Base-by-base conservation (phyloP, 2,888 invertebrate genomes). In the Sphaerophoria taeniata region DNA sequence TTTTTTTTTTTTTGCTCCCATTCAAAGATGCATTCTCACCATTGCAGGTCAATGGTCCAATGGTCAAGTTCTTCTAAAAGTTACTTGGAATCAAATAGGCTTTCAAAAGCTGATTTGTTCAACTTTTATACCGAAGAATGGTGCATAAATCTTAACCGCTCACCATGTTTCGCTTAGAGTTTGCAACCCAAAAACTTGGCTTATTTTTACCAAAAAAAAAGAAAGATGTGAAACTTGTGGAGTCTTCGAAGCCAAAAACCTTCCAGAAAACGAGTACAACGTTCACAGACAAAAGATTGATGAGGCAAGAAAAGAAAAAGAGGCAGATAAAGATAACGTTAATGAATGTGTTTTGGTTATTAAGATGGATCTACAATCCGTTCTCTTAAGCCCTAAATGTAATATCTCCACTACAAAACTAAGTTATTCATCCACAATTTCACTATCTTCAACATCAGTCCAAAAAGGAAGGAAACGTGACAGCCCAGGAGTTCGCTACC, bases 351-450 rank as follows among this genome's bases (percentile, higher is more conserved):
- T 24, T 12, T 34, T 16, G 16, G 7, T 55, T 34, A 12, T 33
- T 0, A 33, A 1, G 93, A 91, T 74, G 95, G 95, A n/a, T n/a
- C n/a, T 53, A 9, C 24, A 53, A 53, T 53, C 16, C 4, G 24
- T 53, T 31, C 51, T 53, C 51, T 53, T 53, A 53, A 31, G 51
- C 24, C 31, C 51, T 53, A 9, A 31, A 53, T 53, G 24, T 24
- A 53, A 53, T 53, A 31, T 53, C n/a, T 31, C 51, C 31, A n/a
- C n/a, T n/a, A n/a, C n/a, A n/a, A n/a, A n/a, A n/a, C n/a, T n/a
- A n/a, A n/a, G n/a, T n/a, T n/a, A n/a, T n/a, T n/a, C n/a, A n/a
- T n/a, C n/a, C 36, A 36, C 36, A 36, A 36, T 36, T 36, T 36
- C 36, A 36, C 36, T 36, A 7, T 36, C 36, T 36, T 36, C 36